Conservation (phyloP, 2,888 invertebrate genomes). For the Leptopterna dolabrata region DNA sequence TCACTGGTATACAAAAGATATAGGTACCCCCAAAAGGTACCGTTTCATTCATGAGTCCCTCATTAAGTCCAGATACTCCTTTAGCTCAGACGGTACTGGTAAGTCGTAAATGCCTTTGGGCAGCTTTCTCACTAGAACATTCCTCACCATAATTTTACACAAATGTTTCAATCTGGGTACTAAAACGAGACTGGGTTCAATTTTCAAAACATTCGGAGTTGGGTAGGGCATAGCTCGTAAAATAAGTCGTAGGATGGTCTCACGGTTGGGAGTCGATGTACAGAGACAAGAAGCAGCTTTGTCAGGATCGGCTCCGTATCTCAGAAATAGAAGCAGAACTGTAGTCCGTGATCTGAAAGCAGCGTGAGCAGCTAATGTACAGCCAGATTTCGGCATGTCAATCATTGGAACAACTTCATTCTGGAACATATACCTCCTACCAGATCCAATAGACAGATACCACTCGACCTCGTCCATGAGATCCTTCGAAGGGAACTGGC, state of each 20-base stretch:
- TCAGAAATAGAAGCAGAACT: slow-evolving; percentile 2
- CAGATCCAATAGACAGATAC: neutral
- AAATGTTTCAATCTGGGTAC: slow-evolving; percentile 32
- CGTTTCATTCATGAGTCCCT: neutral
- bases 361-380: slow-evolving; percentile 1
- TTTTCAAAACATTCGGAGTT: neutral
- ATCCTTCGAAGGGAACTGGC: neutral
- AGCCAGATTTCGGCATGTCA: neutral
- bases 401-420: slow-evolving; percentile 5
- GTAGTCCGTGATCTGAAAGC: neutral
- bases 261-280: neutral
- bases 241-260: neutral
- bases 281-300: neutral
- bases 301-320: slow-evolving; percentile 6
- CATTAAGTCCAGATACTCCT: slow-evolving; percentile 20
- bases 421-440: neutral
- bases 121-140: neutral
- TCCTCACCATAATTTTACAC: neutral
- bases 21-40: too few relatives aligned
- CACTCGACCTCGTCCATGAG: neutral
- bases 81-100: neutral
- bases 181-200: neutral
- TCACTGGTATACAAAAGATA: too few relatives aligned
- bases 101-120: neutral
- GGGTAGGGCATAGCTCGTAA: slow-evolving; percentile 2